phyloP scores from a whole-genome alignment of 2,888 invertebrate genomes.

The Thymelicus sylvestris region DNA sequence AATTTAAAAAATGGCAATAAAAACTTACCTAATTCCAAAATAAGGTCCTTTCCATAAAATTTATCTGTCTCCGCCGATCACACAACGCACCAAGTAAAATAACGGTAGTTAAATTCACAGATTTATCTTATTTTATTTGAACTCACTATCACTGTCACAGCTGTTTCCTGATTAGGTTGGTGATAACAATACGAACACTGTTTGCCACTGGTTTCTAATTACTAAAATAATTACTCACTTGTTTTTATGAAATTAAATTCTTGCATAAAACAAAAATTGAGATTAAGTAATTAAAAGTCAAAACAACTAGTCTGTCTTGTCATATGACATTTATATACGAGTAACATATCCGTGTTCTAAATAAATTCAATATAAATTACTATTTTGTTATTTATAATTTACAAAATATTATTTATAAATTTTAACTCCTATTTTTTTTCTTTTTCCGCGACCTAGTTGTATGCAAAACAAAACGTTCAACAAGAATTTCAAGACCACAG shows the following conservation, averaged over 20 bases:
- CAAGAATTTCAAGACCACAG: neutral
- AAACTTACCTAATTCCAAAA: conserved; percentile 16
- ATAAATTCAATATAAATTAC: neutral
- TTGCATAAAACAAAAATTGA: conserved; percentile 28
- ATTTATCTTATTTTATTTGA: conserved; percentile 25
- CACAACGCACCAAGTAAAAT: conserved; percentile 16
- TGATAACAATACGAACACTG: conserved; percentile 21
- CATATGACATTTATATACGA: conserved; percentile 31
- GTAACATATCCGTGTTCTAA: conserved; percentile 28
- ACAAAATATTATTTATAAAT: neutral
- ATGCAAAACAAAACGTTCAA: conserved; percentile 7
- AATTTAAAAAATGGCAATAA: neutral
- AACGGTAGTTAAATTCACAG: conserved; percentile 24
- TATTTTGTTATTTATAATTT: neutral
- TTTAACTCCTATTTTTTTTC: neutral
- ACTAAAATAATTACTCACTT: conserved; percentile 16
- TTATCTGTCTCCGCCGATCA: conserved; percentile 8
- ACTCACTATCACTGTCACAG: conserved; percentile 37
- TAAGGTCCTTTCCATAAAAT: neutral
- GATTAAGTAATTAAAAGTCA: conserved; percentile 29
- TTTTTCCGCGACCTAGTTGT: neutral
- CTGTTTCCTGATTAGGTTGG: conserved; percentile 39
- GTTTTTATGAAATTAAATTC: conserved; percentile 23
- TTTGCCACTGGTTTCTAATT: conserved; percentile 4
- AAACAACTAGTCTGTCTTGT: conserved; percentile 42